Evolutionary conservation across 2,797 vertebrate species (phyloP), one percentile per base, ranked within the genome.

Genomic region (Australoheros facetus): DNA sequence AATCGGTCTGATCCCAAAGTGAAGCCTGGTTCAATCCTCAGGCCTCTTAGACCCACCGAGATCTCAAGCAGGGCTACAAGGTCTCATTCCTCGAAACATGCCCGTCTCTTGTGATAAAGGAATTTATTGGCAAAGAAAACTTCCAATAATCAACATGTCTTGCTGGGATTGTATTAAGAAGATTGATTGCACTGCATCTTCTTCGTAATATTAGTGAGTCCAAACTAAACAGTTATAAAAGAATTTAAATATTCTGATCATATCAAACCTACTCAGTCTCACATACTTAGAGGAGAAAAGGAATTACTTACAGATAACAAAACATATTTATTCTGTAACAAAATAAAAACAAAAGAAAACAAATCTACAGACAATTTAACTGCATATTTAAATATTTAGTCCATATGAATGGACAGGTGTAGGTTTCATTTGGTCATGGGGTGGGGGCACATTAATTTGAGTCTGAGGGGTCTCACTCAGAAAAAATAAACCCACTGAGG

Each of bases 1-100:
- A 62, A 87, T 85, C 74, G 66, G 60, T 37, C 21, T 85, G 83
- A 87, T 81, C 79, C 77, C 3, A 73, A 51, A 66, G 26, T 81
- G 51, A 73, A 58, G 21, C 32, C 54, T 48, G 14, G 39, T 53
- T 66, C 75, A 56, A 28, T 56, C 62, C 70, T 39, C 34, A 42
- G 56, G 16, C 45, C 34, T 58, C 45, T 45, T 17, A 73, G 26
- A 76, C 56, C 55, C 64, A 56, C 77, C 51, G 51, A 72, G 14
- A 71, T 64, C 23, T 53, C 37, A 37, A 57, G 16, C 45, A 71
- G 39, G 53, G 75, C 42, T 19, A 32, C 19, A 74, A 7, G 48
- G 7, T 57, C 11, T 16, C 30, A 45, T 58, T 12, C 32, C 39
- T 28, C 17, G 23, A 45, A 48, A 66, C 23, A 66, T 69, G 45